phyloP scores from a whole-genome alignment of 1,140 invertebrate genomes.

The Battus philenor region DNA sequence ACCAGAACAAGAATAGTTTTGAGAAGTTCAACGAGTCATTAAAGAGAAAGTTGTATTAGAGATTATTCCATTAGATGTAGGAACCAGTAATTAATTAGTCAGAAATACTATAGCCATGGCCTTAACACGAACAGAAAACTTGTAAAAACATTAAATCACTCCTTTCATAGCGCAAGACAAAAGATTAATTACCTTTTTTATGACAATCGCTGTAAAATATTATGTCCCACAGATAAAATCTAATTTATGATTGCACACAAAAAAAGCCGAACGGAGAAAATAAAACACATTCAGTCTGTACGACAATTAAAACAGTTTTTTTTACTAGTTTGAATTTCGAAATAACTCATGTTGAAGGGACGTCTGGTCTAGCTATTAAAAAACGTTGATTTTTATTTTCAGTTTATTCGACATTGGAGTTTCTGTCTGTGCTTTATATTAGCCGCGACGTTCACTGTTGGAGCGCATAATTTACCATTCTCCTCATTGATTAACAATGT shows the following conservation, averaged over 20 bases:
- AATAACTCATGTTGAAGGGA: conserved; percentile 38
- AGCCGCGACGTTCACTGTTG: conserved; percentile 35
- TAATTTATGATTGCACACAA: conserved; percentile 9
- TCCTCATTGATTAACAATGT: conserved; percentile 9
- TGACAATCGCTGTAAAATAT: conserved; percentile 15
- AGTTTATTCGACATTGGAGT: conserved; percentile 42
- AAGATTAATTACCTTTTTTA: conserved; percentile 15
- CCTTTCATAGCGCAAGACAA: conserved; percentile 6
- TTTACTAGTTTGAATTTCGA: conserved; percentile 41
- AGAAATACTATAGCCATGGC: too few relatives aligned
- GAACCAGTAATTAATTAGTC: too few relatives aligned
- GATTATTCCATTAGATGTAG: too few relatives aligned
- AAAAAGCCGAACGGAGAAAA: conserved; percentile 7
- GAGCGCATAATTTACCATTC: conserved; percentile 29
- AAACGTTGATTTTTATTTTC: conserved; percentile 40
- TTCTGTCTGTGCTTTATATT: conserved; percentile 54
- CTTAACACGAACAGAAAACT: too few relatives aligned
- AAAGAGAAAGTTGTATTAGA: too few relatives aligned
- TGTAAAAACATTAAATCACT: conserved; percentile 5
- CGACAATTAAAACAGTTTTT: conserved; percentile 31
- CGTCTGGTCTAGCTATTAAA: conserved; percentile 42
- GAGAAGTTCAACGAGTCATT: too few relatives aligned
- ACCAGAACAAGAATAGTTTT: not conserved
- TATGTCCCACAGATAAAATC: conserved; percentile 16
- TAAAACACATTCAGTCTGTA: not conserved